Conservation (phyloP, 2,113 vertebrate genomes). For the Oplegnathus fasciatus region DNA sequence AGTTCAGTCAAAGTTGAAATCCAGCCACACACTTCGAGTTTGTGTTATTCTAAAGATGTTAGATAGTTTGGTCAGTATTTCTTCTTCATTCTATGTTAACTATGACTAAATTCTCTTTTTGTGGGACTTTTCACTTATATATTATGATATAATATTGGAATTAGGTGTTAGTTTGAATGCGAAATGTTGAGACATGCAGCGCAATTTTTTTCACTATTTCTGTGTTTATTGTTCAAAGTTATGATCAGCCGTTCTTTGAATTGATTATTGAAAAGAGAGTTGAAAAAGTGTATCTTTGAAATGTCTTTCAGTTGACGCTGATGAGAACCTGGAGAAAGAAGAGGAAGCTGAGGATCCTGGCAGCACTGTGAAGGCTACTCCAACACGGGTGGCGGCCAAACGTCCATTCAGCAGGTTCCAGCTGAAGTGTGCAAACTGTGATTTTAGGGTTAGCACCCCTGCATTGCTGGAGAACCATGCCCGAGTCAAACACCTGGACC, state of each 20-base stretch:
- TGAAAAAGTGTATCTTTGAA: slow-evolving; percentile 19
- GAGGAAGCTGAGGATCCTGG: slow-evolving; percentile 46
- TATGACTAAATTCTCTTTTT: background rate
- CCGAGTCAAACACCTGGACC: slow-evolving; percentile 88
- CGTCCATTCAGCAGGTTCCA: slow-evolving; percentile 84
- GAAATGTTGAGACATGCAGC: too few relatives aligned
- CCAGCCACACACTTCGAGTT: background rate
- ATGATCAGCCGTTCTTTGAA: background rate
- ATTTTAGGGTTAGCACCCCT: slow-evolving; percentile 90
- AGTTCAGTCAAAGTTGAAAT: background rate
- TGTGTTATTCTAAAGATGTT: background rate
- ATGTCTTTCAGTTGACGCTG: slow-evolving; percentile 68
- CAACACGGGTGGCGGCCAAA: slow-evolving; percentile 77
- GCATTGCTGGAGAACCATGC: slow-evolving; percentile 90
- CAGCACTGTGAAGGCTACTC: slow-evolving; percentile 35
- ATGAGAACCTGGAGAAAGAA: slow-evolving; percentile 59
- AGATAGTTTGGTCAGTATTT: background rate
- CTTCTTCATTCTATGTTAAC: background rate
- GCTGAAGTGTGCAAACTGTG: slow-evolving; percentile 92
- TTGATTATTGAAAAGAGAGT: background rate
- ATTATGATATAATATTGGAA: background rate
- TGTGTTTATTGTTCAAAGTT: background rate
- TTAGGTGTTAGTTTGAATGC: too few relatives aligned
- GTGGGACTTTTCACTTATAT: background rate
- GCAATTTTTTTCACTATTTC: background rate